phyloP scores from a whole-genome alignment of 2,113 vertebrate species.

The Nipponia nippon region DNA sequence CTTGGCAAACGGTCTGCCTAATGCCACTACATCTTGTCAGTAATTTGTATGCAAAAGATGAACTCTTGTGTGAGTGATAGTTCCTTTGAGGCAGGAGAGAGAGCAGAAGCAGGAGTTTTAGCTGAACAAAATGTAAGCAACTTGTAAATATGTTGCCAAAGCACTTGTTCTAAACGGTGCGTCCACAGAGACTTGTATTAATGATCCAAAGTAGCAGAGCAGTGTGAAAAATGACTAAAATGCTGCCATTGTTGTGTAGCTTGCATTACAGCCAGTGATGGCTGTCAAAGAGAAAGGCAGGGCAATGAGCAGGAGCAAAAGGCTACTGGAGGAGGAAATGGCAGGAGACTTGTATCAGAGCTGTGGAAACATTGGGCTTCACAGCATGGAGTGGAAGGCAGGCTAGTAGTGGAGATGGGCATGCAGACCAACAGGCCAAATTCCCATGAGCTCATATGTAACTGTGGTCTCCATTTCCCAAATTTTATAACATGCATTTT shows the following conservation, averaged over 20 bases:
- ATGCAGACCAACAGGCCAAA: background rate
- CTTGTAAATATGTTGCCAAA: slow-evolving; percentile 19
- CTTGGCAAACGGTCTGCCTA: background rate
- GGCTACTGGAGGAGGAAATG: background rate
- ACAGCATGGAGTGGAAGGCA: accelerated
- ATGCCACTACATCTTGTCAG: background rate
- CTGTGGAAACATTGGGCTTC: background rate
- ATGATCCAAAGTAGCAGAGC: background rate
- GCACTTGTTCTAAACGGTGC: background rate
- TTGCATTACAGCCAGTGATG: background rate
- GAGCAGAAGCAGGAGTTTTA: background rate
- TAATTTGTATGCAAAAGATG: slow-evolving; percentile 15
- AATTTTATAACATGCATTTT: background rate
- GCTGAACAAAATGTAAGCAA: background rate
- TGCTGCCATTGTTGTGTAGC: background rate
- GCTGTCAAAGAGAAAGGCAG: background rate
- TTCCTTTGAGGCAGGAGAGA: background rate
- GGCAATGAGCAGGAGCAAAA: background rate
- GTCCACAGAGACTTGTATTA: slow-evolving; percentile 1
- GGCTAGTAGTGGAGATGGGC: background rate
- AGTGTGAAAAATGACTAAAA: background rate
- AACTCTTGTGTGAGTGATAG: background rate
- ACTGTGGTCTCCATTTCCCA: background rate
- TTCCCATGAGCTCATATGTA: accelerated
- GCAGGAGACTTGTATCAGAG: background rate